Conservation (phyloP, 2,113 vertebrate genomes). For the Rousettus leschenaultii region DNA sequence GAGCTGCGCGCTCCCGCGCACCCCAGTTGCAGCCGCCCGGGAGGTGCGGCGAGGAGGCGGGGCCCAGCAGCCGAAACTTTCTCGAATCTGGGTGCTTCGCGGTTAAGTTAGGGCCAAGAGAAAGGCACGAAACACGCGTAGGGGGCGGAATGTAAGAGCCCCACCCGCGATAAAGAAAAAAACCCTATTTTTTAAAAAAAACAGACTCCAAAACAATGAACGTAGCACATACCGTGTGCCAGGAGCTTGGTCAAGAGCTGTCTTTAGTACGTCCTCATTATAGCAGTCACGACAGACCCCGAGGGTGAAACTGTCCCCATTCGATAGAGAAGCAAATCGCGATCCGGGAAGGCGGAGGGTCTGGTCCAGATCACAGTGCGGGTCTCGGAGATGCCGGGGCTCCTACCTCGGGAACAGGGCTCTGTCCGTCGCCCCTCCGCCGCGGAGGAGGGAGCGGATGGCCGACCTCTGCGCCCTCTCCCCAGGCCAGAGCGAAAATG, state of each 20-base stretch:
- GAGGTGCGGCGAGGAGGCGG: not conserved
- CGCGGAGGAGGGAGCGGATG: not conserved
- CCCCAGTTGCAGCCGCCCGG: not conserved
- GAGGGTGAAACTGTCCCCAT: not conserved
- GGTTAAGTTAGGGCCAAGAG: slow-evolving; percentile 6
- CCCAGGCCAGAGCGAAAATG: not conserved
- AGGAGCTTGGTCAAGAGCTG: not conserved
- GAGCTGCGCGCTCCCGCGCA: not conserved
- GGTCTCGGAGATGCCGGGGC: not conserved
- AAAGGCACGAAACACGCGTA: not conserved
- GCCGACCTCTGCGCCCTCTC: not conserved
- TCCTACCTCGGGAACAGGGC: not conserved
- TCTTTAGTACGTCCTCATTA: not conserved
- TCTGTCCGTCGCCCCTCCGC: not conserved
- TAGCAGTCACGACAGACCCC: not conserved
- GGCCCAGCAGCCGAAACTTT: slow-evolving; percentile 62
- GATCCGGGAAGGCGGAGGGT: not conserved
- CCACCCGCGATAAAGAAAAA: not conserved
- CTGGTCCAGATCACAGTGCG: not conserved
- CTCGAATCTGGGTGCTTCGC: slow-evolving; percentile 17
- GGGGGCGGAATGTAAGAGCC: not conserved
- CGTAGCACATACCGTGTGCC: slow-evolving; percentile 36
- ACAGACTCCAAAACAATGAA: not conserved
- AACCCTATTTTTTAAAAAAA: not conserved
- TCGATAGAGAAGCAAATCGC: not conserved